Evolutionary conservation across 2,113 vertebrate genomes (phyloP), one percentile per base, ranked within the genome.

Genomic region (Anarrhichthys ocellatus): DNA sequence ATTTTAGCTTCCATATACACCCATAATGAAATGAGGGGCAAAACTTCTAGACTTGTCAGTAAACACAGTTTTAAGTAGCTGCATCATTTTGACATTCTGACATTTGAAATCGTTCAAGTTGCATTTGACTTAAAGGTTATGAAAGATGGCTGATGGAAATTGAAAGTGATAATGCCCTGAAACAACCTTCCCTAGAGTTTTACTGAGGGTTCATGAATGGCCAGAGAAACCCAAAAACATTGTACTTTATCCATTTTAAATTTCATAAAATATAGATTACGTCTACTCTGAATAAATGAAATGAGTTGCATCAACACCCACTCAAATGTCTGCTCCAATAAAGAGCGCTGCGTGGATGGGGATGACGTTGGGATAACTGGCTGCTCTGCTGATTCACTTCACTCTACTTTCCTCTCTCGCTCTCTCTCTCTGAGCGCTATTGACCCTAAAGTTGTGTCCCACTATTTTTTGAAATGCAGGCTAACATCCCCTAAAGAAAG

Each of bases 61-160:
- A 73, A 80, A 42, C 11, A 13, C 17, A 22, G 20, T 65, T 78
- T 75, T 54, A 74, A 82, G 67, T 13, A 15, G 36, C 69, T 42
- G 22, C 54, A 70, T 84, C 18, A 32, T 71, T 78, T 81, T 52
- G 79, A 82, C 61, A 32, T 73, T 8, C 65, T 89, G 84, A 65
- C 82, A 76, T 88, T 90, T 86, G 15, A 66, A 84, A 78, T 76
- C 69, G 84, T 78, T 72, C 59, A 46, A 65, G 10, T 79, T 76
- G 24, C 40, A 38, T 88, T 85, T 88, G 69, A 70, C 65, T 89
- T 61, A 85, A 89, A 85, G 67, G 83, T 88, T 79, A 78, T 52
- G 38, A 48, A 76, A 76, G 40, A 44, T 48, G 20, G 22, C 36
- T 40, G 36, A 54, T 32, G 3, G 50, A 74, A 86, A 81, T 64